phyloP scores from a whole-genome alignment of 2,797 vertebrate genomes.

The Sebastes nivosus region DNA sequence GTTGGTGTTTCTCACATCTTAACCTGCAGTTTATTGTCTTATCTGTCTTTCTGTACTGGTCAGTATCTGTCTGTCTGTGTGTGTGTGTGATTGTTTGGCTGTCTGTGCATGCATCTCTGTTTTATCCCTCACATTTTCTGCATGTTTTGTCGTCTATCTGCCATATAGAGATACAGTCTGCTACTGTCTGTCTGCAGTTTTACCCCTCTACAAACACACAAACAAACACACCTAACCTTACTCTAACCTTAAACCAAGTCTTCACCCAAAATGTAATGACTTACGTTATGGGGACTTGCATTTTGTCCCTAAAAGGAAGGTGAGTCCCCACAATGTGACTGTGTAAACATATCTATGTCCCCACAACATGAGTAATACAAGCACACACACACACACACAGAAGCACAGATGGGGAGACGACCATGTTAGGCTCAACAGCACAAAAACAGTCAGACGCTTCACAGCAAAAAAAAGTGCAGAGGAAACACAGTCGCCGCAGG shows the following conservation, averaged over 20 bases:
- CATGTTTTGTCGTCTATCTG: background rate
- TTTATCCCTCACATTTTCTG: background rate
- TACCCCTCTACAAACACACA: background rate
- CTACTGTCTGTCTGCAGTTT: background rate
- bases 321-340: too few relatives aligned
- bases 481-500: background rate
- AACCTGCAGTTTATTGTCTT: background rate
- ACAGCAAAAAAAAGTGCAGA: background rate
- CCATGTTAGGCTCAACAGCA: background rate
- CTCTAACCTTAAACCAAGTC: too few relatives aligned
- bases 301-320: too few relatives aligned
- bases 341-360: too few relatives aligned
- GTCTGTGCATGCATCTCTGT: background rate
- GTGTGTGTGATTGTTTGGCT: background rate
- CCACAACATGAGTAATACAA: too few relatives aligned
- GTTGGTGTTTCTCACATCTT: background rate
- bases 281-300: too few relatives aligned
- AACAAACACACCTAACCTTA: background rate
- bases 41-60: background rate
- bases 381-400: background rate
- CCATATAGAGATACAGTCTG: background rate
- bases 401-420: constrained; percentile 3
- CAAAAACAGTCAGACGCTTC: constrained; percentile 1
- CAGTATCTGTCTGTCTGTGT: background rate
- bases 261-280: too few relatives aligned